Evolutionary conservation across 2,888 invertebrate genomes (phyloP).

Genomic region (Meiosimyza platycephala): DNA sequence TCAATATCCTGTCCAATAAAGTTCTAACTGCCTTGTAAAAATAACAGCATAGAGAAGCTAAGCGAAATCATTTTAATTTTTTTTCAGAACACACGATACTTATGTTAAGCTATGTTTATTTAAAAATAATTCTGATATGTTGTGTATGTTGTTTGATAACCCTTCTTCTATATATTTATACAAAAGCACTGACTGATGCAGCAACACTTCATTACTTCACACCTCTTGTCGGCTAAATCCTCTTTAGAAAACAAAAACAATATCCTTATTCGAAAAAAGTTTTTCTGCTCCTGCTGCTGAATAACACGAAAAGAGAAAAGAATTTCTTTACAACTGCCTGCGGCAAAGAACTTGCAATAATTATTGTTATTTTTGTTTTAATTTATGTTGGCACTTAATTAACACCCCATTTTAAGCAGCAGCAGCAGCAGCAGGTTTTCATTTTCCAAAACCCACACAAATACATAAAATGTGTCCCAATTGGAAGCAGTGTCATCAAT

Average conservation of each 20-base stretch:
- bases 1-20: too few relatives aligned
- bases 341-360: slow-evolving; percentile 14
- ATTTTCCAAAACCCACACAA: not conserved
- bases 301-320: not conserved
- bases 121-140: too few relatives aligned
- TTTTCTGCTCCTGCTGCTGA: not conserved
- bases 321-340: slow-evolving; percentile 15
- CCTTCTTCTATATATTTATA: not conserved
- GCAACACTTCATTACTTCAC: not conserved
- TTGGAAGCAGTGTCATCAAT: too few relatives aligned
- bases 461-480: too few relatives aligned
- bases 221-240: not conserved
- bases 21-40: too few relatives aligned
- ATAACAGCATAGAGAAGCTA: too few relatives aligned
- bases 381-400: slow-evolving; percentile 49
- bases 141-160: not conserved
- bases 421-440: slow-evolving; percentile 23
- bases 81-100: too few relatives aligned
- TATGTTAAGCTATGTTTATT: too few relatives aligned
- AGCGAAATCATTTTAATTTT: too few relatives aligned
- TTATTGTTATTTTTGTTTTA: slow-evolving; percentile 38
- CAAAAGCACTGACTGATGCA: not conserved
- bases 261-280: not conserved
- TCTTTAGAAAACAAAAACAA: not conserved
- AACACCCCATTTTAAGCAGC: slow-evolving; percentile 31